Percentiles rank a stretch among this genome's conserved stretches.
Evolutionary conservation across 2,888 invertebrate species (phyloP).

Genomic region (Boloria selene): DNA sequence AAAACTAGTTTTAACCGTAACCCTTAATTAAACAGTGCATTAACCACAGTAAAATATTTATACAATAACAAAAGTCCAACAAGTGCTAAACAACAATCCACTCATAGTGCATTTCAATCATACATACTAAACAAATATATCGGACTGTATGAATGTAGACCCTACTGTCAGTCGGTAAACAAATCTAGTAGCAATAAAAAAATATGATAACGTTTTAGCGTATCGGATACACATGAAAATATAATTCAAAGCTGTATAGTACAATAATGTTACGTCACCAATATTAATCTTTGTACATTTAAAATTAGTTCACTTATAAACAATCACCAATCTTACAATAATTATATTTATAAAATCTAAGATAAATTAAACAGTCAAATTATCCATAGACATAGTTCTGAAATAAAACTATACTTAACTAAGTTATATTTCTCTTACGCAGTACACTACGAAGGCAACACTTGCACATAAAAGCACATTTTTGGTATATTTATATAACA

Average conservation of each 20-base stretch:
- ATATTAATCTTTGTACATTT: constrained; percentile 57
- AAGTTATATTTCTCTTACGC: constrained; percentile 46
- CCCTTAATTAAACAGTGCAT: constrained; percentile 66
- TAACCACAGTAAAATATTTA: constrained; percentile 66
- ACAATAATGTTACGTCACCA: constrained; percentile 42
- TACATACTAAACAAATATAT: constrained; percentile 48
- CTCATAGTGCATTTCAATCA: constrained; percentile 72
- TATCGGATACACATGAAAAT: constrained; percentile 8
- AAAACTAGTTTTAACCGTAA: constrained; percentile 65
- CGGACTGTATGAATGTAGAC: constrained; percentile 29
- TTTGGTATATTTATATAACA: constrained; percentile 79
- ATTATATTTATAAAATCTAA: constrained; percentile 50
- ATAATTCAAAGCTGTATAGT: constrained; percentile 4
- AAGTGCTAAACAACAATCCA: constrained; percentile 72
- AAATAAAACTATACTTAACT: constrained; percentile 30
- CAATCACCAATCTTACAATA: constrained; percentile 43
- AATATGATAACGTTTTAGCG: not conserved
- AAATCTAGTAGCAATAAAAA: constrained; percentile 3
- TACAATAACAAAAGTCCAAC: constrained; percentile 67
- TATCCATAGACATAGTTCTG: constrained; percentile 44
- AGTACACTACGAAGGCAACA: constrained; percentile 70
- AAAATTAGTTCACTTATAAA: constrained; percentile 45
- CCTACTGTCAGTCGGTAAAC: constrained; percentile 2
- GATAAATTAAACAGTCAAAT: constrained; percentile 60
- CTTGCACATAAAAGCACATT: constrained; percentile 77